Conservation (phyloP, 2,888 invertebrate species). For the Stenodera caucasica region DNA sequence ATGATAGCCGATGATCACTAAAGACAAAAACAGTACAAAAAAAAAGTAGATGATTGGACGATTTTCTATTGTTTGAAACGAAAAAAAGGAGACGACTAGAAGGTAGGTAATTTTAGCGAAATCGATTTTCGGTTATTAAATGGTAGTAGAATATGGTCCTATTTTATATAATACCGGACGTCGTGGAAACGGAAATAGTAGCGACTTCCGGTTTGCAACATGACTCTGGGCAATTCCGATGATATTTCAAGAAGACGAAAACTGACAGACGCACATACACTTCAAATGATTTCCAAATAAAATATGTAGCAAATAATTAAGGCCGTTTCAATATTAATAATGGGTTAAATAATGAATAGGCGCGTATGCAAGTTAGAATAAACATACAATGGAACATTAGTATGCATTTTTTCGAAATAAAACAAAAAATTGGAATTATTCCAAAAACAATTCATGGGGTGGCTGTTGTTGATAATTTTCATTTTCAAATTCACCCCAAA, state of each 20-base stretch:
- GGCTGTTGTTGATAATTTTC: slow-evolving; percentile 37
- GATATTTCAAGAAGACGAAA: slow-evolving; percentile 25
- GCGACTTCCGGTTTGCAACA: slow-evolving; percentile 45
- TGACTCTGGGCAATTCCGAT: slow-evolving; percentile 31
- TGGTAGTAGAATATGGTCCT: slow-evolving; percentile 34
- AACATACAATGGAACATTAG: slow-evolving; percentile 37
- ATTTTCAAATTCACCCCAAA: slow-evolving; percentile 43
- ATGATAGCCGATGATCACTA: slow-evolving; percentile 47
- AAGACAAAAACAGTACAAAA: too few relatives aligned
- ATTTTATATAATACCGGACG: slow-evolving; percentile 37
- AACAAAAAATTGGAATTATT: slow-evolving; percentile 8
- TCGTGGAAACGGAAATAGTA: slow-evolving; percentile 48
- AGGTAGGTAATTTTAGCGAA: slow-evolving; percentile 46
- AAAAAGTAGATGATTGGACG: slow-evolving; percentile 13
- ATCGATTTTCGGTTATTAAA: slow-evolving; percentile 50
- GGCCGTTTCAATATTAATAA: slow-evolving; percentile 31
- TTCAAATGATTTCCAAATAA: neutral
- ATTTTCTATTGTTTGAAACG: slow-evolving; percentile 45
- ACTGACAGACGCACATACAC: neutral
- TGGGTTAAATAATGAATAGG: slow-evolving; percentile 33
- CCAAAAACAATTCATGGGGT: too few relatives aligned
- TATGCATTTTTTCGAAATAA: slow-evolving; percentile 15
- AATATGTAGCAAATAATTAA: slow-evolving; percentile 17
- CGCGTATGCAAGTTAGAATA: slow-evolving; percentile 33
- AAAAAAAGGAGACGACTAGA: slow-evolving; percentile 4